Conservation (phyloP, 2,113 vertebrate species). For the Thunnus thynnus region DNA sequence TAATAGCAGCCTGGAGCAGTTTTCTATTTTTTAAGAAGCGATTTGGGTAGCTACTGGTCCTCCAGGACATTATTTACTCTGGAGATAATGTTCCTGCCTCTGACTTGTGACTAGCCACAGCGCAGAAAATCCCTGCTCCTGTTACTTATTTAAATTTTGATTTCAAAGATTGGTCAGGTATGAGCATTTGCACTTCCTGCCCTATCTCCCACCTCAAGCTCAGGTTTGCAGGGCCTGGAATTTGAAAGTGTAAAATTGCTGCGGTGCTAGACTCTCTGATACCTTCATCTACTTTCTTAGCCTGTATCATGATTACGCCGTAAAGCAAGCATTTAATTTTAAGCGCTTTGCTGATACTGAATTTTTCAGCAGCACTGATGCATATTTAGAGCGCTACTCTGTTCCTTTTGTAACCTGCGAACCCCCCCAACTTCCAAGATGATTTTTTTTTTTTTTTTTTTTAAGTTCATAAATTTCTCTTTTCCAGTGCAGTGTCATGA, state of each 20-base stretch:
- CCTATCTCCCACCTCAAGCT: conserved; percentile 79
- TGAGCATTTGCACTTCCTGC: conserved; percentile 62
- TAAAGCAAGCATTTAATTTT: conserved; percentile 75
- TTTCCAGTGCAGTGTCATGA: conserved; percentile 14
- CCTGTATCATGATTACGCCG: conserved; percentile 71
- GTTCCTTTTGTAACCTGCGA: conserved; percentile 21
- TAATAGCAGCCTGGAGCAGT: conserved; percentile 81
- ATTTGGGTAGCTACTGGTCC: conserved; percentile 81
- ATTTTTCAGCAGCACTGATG: conserved; percentile 59
- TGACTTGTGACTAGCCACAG: conserved; percentile 77
- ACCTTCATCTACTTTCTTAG: conserved; percentile 71
- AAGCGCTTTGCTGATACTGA: conserved; percentile 61
- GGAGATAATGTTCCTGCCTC: conserved; percentile 83
- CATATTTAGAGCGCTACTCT: conserved; percentile 54
- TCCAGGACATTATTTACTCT: conserved; percentile 85
- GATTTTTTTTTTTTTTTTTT: neutral
- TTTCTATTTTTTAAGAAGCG: conserved; percentile 81
- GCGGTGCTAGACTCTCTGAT: conserved; percentile 61
- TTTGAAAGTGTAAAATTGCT: conserved; percentile 83
- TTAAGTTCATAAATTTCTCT: conserved; percentile 18
- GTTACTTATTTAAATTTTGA: conserved; percentile 81
- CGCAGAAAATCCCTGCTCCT: conserved; percentile 76
- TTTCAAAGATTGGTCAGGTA: conserved; percentile 73
- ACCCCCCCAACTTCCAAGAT: conserved; percentile 4
- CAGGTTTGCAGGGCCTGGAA: conserved; percentile 71